Percentiles rank a stretch among this genome's conserved stretches.
These are phyloP conservation scores for Caenorhabditis sp. DNA, from an alignment of 2,888 invertebrate genomes.

Conservation along the genomic window DNA sequence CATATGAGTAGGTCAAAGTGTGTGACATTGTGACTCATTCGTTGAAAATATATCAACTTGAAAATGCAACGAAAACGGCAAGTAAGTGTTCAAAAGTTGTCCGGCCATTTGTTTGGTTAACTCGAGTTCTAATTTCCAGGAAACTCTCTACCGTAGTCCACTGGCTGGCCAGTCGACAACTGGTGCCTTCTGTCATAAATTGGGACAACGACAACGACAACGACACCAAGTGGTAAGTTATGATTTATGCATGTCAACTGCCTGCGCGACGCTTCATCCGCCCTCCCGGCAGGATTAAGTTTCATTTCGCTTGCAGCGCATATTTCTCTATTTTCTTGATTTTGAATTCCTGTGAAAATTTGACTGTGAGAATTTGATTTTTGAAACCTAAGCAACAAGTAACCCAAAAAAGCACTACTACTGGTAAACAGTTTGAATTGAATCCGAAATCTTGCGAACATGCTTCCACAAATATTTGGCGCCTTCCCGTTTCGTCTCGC, in stretches of 20 bases:
- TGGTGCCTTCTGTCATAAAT: conserved; percentile 11
- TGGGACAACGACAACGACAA: too few relatives aligned
- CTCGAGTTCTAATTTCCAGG: background rate
- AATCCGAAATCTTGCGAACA: conserved; percentile 23
- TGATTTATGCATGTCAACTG: conserved; percentile 53
- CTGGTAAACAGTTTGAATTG: too few relatives aligned
- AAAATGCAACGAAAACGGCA: conserved; percentile 40
- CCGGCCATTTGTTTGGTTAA: background rate
- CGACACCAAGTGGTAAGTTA: conserved; percentile 34
- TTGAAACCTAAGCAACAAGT: conserved; percentile 13
- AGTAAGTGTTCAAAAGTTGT: conserved; percentile 25
- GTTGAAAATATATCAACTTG: conserved; percentile 11
- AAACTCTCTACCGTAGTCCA: conserved; percentile 18
- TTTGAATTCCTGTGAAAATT: too few relatives aligned
- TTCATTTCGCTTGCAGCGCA: too few relatives aligned
- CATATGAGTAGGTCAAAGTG: conserved; percentile 5
- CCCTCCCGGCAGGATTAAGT: conserved; percentile 41
- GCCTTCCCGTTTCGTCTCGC: conserved; percentile 3
- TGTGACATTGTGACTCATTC: conserved; percentile 2
- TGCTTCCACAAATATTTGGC: conserved; percentile 47
- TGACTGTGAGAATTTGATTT: conserved; percentile 34
- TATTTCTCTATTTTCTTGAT: background rate
- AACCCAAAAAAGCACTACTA: background rate
- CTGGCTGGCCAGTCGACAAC: background rate
- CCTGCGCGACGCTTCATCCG: conserved; percentile 31